Evolutionary conservation across 2,113 vertebrate species (phyloP).

Genomic region (Gambusia affinis): DNA sequence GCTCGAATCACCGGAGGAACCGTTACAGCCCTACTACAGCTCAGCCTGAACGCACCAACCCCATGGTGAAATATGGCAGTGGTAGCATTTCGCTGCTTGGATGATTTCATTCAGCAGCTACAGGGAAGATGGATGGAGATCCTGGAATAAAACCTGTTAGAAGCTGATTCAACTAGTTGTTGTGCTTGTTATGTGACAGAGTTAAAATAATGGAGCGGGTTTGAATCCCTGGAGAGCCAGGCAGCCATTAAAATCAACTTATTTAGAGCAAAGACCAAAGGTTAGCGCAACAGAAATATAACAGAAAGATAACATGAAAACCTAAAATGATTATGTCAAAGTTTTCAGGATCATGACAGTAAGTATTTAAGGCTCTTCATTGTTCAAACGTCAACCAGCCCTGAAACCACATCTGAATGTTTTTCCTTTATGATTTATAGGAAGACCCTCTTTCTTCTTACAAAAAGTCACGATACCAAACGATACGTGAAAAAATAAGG

Average conservation of each 20-base stretch:
- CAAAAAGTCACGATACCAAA: slow-evolving; percentile 13
- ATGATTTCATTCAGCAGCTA: background rate
- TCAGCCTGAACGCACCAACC: background rate
- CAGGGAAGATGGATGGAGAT: background rate
- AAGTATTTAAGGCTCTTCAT: slow-evolving; percentile 21
- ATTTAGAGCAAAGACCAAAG: too few relatives aligned
- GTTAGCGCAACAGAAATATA: background rate
- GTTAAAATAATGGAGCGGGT: background rate
- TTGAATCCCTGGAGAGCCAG: background rate
- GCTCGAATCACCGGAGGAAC: too few relatives aligned
- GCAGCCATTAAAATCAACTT: too few relatives aligned
- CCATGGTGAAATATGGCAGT: too few relatives aligned
- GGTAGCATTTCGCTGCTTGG: background rate
- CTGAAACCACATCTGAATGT: slow-evolving; percentile 41
- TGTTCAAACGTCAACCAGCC: slow-evolving; percentile 23
- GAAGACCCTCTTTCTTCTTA: background rate
- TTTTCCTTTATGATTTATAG: slow-evolving; percentile 9
- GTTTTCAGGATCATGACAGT: background rate
- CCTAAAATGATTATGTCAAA: background rate
- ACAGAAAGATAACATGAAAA: background rate
- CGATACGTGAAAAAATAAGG: slow-evolving; percentile 19
- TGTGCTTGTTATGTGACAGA: background rate
- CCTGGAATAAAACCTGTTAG: background rate
- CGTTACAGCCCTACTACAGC: too few relatives aligned
- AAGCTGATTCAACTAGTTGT: background rate